Conservation (phyloP, 1,140 invertebrate genomes). For the Brachionus paranguensis region DNA sequence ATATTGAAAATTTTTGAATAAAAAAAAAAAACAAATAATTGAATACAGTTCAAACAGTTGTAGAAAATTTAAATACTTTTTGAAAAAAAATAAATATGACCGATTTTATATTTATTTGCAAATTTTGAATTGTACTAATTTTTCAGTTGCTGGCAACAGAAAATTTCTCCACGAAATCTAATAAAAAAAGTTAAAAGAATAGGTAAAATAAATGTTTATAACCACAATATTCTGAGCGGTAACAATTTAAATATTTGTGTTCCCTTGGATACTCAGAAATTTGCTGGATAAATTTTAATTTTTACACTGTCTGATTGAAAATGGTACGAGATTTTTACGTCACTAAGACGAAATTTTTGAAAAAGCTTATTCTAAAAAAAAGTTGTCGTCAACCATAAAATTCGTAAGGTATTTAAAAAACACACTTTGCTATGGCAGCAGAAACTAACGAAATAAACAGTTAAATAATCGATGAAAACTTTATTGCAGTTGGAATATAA, state of each 20-base stretch:
- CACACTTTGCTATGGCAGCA: background rate
- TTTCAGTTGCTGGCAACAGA: background rate
- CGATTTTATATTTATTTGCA: background rate
- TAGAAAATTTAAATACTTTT: background rate
- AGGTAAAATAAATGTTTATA: background rate
- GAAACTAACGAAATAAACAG: background rate
- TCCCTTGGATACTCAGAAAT: background rate
- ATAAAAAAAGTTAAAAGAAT: background rate
- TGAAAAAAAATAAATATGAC: background rate
- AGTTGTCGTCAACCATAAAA: background rate
- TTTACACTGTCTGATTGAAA: background rate
- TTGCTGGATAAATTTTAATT: background rate
- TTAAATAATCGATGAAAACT: constrained; percentile 4
- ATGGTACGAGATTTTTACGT: background rate
- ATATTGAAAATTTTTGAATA: background rate
- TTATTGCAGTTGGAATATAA: background rate
- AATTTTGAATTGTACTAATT: background rate
- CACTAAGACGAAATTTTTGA: background rate
- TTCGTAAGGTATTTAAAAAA: background rate
- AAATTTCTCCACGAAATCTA: background rate
- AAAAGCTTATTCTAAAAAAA: background rate
- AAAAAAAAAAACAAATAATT: background rate
- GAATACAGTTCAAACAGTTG: background rate
- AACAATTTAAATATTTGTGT: background rate
- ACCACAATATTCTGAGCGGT: background rate